These are phyloP conservation scores for Dione juno DNA, from an alignment of 2,888 invertebrate genomes.

Conservation along the genomic window DNA sequence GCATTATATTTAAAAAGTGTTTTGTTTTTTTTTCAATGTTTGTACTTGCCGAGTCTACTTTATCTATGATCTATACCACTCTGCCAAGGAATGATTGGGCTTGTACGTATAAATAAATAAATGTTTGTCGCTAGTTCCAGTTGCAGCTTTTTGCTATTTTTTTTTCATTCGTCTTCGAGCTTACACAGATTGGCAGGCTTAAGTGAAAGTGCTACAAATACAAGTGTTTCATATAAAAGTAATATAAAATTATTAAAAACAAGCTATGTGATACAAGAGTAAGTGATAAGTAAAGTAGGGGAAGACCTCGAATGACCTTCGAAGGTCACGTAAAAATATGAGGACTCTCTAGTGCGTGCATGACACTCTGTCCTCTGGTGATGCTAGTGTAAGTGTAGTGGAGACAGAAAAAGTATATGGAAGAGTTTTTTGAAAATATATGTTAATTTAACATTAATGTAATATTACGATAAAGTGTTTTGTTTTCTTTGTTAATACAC, in stretches of 20 bases:
- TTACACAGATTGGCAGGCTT: too few relatives aligned
- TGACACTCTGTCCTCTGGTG: too few relatives aligned
- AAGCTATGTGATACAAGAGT: too few relatives aligned
- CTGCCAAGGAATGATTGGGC: slow-evolving; percentile 53
- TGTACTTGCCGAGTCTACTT: slow-evolving; percentile 42
- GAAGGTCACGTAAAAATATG: too few relatives aligned
- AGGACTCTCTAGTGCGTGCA: too few relatives aligned
- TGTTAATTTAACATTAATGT: neutral
- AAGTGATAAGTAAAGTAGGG: too few relatives aligned
- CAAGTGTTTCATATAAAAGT: too few relatives aligned
- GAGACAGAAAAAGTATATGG: too few relatives aligned
- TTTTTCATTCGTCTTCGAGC: neutral
- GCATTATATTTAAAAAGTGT: slow-evolving; percentile 10
- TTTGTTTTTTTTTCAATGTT: slow-evolving; percentile 40
- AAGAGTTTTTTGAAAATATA: neutral
- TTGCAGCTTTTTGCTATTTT: neutral
- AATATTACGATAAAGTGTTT: neutral
- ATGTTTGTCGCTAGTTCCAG: slow-evolving; percentile 34
- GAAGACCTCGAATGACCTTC: too few relatives aligned
- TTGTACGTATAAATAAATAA: slow-evolving; percentile 43
- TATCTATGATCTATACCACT: slow-evolving; percentile 52
- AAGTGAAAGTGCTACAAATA: too few relatives aligned
- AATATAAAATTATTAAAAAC: too few relatives aligned
- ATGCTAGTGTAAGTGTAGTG: too few relatives aligned
- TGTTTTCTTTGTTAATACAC: neutral